Conservation (phyloP, 2,113 vertebrate genomes). For the Carollia perspicillata region DNA sequence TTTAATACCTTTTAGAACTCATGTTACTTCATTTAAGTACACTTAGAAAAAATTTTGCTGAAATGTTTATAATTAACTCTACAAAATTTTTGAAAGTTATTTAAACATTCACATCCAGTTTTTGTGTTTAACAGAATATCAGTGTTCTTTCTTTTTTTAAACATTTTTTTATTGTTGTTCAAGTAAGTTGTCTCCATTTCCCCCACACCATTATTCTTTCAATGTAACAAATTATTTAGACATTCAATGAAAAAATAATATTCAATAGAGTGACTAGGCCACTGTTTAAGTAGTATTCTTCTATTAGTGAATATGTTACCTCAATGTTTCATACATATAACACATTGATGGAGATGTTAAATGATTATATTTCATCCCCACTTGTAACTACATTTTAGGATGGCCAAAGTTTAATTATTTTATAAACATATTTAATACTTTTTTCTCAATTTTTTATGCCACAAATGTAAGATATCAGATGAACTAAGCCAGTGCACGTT, state of each 20-base stretch:
- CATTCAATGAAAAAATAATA: neutral
- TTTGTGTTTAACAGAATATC: neutral
- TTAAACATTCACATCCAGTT: neutral
- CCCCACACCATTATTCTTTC: neutral
- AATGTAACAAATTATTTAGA: neutral
- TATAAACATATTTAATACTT: neutral
- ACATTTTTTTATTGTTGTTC: no score
- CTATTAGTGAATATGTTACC: neutral
- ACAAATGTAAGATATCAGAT: neutral
- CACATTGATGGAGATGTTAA: neutral
- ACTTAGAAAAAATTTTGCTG: neutral
- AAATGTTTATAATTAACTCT: neutral
- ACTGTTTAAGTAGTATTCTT: neutral
- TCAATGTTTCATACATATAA: neutral
- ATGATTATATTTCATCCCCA: neutral
- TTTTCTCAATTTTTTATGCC: neutral
- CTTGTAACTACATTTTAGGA: neutral
- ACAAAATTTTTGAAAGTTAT: neutral
- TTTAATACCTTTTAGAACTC: neutral
- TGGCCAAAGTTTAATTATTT: neutral
- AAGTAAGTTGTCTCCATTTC: no score
- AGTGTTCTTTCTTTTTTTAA: neutral
- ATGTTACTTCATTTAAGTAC: neutral
- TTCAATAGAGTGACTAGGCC: neutral
- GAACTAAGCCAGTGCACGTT: neutral